Base-by-base conservation (phyloP, 2,888 invertebrate species). In the Boloria selene region DNA sequence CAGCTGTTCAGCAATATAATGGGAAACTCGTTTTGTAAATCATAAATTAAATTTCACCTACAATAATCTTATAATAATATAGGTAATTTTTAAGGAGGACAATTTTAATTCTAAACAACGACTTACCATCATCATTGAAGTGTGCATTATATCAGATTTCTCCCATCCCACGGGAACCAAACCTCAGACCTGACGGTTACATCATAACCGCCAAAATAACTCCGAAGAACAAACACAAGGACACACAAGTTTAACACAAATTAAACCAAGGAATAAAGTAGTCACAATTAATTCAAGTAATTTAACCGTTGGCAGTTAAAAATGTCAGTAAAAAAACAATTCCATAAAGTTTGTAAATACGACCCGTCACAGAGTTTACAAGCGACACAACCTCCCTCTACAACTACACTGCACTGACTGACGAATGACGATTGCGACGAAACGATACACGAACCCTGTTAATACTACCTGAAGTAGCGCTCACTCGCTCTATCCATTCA, bases 71-170 rank as follows among this genome's bases (percentile, higher is more conserved):
- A n/a, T n/a, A n/a, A n/a, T n/a, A n/a, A n/a, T n/a, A n/a, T n/a
- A n/a, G n/a, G n/a, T n/a, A n/a, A n/a, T n/a, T n/a, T n/a, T n/a
- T n/a, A n/a, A n/a, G n/a, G n/a, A n/a, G n/a, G n/a, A n/a, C n/a
- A n/a, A n/a, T n/a, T n/a, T n/a, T n/a, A n/a, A n/a, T n/a, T n/a
- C n/a, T n/a, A n/a, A n/a, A n/a, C n/a, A n/a, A n/a, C n/a, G n/a
- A 81, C 90, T 87, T 72, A 91, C 91, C 91, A 92, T 91, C 86
- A 90, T 91, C 79, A 92, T 87, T 79, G 91, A 91, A 81, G 90
- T 88, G 76, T 91, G 90, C 91, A 91, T 91, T 62, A 73, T 79
- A 61, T 84, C 83, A 84, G 78, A 47, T 49, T 31, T 59, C 76
- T 78, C 72, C 80, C 89, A 84, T 76, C 72, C 72, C 82, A 75